Evolutionary conservation across 2,888 invertebrate species (phyloP).

Genomic region (Oscheius sp.): DNA sequence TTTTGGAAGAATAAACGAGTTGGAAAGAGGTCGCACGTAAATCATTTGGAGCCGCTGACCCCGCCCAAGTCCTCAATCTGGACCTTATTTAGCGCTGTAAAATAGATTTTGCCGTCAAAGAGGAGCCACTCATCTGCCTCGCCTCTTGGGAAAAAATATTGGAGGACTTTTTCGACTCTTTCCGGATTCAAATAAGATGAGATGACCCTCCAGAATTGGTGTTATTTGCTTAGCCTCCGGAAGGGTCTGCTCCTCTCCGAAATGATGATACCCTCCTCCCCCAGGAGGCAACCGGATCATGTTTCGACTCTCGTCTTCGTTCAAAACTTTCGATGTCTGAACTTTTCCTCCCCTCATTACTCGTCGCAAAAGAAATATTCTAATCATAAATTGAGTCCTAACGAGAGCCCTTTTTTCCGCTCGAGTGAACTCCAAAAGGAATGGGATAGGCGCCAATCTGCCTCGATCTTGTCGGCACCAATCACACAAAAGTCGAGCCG

Average conservation of each 20-base stretch:
- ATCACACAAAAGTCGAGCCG: conserved; percentile 3
- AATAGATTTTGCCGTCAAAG: conserved; percentile 17
- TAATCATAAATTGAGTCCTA: neutral
- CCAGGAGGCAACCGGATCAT: neutral
- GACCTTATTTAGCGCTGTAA: conserved; percentile 8
- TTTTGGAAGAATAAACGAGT: neutral
- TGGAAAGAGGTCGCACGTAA: neutral
- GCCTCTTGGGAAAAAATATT: neutral
- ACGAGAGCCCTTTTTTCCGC: conserved; percentile 11
- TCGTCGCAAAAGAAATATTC: too few species aligned
- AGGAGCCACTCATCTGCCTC: conserved; percentile 1
- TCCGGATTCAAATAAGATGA: conserved; percentile 9
- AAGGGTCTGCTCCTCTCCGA: neutral
- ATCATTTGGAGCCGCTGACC: neutral
- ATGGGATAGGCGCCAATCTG: conserved; percentile 18
- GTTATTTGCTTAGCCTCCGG: neutral
- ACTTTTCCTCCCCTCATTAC: neutral
- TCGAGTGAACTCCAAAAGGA: neutral
- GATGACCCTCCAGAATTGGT: neutral
- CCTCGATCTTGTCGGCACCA: neutral
- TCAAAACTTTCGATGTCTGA: neutral
- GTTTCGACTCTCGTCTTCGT: neutral
- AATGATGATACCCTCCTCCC: conserved; percentile 15
- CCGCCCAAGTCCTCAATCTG: conserved; percentile 1
- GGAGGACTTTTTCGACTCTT: neutral